These are phyloP conservation scores for Lepisosteus oculatus DNA, from an alignment of 2,113 vertebrate species.

Conservation along the genomic window DNA sequence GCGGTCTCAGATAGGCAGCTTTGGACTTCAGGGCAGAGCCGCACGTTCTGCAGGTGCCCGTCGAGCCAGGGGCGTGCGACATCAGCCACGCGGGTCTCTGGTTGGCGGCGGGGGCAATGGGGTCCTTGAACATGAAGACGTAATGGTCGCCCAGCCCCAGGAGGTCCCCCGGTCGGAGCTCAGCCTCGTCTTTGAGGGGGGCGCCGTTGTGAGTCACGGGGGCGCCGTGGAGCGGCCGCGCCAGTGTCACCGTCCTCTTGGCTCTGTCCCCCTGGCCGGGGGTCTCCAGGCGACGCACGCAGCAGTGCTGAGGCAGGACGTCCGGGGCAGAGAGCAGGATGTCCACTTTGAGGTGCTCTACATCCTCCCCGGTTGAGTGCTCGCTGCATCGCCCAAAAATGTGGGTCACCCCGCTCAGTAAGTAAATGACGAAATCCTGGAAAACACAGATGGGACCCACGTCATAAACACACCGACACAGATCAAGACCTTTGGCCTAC, in stretches of 20 bases:
- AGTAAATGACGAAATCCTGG: slow-evolving; percentile 70
- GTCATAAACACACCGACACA: no score
- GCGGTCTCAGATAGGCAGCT: neutral
- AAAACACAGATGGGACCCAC: neutral
- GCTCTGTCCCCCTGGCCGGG: slow-evolving; percentile 19
- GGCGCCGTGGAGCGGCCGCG: slow-evolving; percentile 46
- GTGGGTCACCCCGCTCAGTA: slow-evolving; percentile 46
- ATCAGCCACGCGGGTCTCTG: slow-evolving; percentile 57
- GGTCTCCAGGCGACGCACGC: slow-evolving; percentile 37
- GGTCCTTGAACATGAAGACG: slow-evolving; percentile 72
- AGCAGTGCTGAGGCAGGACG: slow-evolving; percentile 58
- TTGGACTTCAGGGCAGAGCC: slow-evolving; percentile 27
- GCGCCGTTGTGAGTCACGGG: slow-evolving; percentile 56
- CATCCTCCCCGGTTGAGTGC: slow-evolving; percentile 38
- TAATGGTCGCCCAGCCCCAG: slow-evolving; percentile 64
- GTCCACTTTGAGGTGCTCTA: slow-evolving; percentile 39
- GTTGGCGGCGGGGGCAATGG: slow-evolving; percentile 37
- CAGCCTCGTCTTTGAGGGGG: slow-evolving; percentile 38
- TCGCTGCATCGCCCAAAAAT: slow-evolving; percentile 46
- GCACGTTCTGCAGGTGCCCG: slow-evolving; percentile 23
- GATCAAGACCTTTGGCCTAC: no score
- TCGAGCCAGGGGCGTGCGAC: slow-evolving; percentile 36
- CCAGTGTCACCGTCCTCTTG: slow-evolving; percentile 33
- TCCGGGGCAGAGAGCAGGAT: slow-evolving; percentile 59
- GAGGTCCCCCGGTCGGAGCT: slow-evolving; percentile 61